These are phyloP conservation scores for Mellilla xanthometata DNA, from an alignment of 2,888 invertebrate genomes.

Conservation along the genomic window DNA sequence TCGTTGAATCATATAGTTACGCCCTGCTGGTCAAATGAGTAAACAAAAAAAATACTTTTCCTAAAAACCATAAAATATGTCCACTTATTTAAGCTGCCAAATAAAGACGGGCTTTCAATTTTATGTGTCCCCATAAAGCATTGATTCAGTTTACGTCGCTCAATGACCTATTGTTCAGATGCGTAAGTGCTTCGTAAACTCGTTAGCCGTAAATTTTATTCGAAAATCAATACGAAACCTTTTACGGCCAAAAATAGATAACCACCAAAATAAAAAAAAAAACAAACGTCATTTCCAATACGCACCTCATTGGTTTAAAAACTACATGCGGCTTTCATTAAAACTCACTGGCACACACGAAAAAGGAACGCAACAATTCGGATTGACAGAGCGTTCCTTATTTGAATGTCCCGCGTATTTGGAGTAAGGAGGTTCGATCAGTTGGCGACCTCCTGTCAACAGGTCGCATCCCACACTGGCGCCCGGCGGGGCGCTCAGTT, in stretches of 20 bases:
- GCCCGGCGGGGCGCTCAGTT: conserved; percentile 53
- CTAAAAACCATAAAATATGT: no score
- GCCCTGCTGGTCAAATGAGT: no score
- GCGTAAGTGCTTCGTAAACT: conserved; percentile 43
- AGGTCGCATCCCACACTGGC: conserved; percentile 77
- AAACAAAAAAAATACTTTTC: no score
- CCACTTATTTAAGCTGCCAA: neutral
- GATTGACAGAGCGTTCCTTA: conserved; percentile 31
- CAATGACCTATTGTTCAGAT: conserved; percentile 46
- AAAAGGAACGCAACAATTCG: conserved; percentile 19
- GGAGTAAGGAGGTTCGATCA: conserved; percentile 39
- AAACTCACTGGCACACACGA: conserved; percentile 27
- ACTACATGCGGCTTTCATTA: conserved; percentile 11
- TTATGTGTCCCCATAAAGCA: conserved; percentile 30
- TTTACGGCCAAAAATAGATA: conserved; percentile 25
- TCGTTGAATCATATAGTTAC: no score
- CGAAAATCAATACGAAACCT: conserved; percentile 37
- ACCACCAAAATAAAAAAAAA: conserved; percentile 10
- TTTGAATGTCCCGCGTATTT: conserved; percentile 54
- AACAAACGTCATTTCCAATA: neutral
- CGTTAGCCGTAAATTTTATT: conserved; percentile 39
- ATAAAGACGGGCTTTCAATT: conserved; percentile 12
- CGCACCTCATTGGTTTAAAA: conserved; percentile 3
- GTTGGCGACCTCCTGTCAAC: conserved; percentile 73
- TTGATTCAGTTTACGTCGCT: conserved; percentile 34